Percentiles rank a stretch among this genome's conserved stretches.
phyloP scores from a whole-genome alignment of 2,113 vertebrate species.

The Crotalus horridus region DNA sequence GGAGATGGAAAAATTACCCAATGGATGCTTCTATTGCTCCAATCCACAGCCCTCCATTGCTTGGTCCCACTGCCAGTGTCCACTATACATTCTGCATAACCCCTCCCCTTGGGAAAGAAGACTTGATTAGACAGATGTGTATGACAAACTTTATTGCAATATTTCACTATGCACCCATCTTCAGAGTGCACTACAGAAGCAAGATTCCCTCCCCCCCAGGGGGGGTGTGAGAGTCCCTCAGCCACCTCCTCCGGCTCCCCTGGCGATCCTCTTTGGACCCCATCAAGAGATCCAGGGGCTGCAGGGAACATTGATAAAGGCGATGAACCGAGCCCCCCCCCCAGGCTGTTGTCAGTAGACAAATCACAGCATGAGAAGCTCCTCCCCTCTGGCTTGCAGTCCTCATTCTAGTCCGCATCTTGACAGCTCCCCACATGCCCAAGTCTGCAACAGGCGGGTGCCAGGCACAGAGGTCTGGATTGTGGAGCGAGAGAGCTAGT shows the following conservation, averaged over 20 bases:
- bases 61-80: neutral
- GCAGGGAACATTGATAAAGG: neutral
- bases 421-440: neutral
- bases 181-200: constrained; percentile 47
- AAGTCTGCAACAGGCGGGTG: neutral
- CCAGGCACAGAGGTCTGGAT: constrained; percentile 45
- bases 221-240: constrained; percentile 16
- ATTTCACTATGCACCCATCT: constrained; percentile 65
- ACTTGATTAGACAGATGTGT: constrained; percentile 29
- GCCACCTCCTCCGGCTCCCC: neutral
- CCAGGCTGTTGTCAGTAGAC: neutral
- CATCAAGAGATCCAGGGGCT: neutral
- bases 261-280: constrained; percentile 2
- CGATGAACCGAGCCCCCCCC: neutral
- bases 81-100: rapidly evolving
- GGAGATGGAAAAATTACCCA: no score
- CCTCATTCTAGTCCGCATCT: neutral
- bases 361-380: neutral
- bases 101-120: neutral
- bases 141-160: constrained; percentile 75
- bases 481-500: constrained; percentile 17
- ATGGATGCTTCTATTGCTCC: no score
- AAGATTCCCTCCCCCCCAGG: constrained; percentile 39
- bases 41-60: neutral
- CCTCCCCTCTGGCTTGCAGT: neutral